Percentiles rank a stretch among this genome's conserved stretches.
phyloP scores from a whole-genome alignment of 1,140 invertebrate genomes.

The Diplogasteroides magnus region DNA sequence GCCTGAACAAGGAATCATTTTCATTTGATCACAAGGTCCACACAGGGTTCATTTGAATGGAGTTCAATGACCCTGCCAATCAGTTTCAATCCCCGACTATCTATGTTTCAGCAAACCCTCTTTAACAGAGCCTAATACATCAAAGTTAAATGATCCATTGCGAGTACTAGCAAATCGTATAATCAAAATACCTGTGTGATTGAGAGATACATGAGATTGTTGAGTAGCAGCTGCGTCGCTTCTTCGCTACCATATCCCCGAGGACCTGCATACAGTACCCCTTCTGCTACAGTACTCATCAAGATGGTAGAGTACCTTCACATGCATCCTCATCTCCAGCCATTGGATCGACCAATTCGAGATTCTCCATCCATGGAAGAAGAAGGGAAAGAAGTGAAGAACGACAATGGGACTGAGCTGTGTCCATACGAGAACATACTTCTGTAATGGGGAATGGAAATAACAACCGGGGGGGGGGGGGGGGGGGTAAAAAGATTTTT shows the following conservation, averaged over 20 bases:
- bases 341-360: conserved; percentile 94
- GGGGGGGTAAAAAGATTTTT: no score
- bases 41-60: no score
- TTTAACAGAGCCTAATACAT: no score
- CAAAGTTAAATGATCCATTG: no score
- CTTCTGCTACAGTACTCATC: conserved; percentile 1
- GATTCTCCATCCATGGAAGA: conserved; percentile 93
- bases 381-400: conserved; percentile 83
- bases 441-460: conserved; percentile 68
- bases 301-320: conserved; percentile 11
- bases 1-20: neutral
- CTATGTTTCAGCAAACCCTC: no score
- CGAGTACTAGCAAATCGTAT: no score
- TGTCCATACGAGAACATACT: conserved; percentile 91
- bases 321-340: conserved; percentile 63
- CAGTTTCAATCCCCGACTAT: no score
- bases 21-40: no score
- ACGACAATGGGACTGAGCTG: conserved; percentile 80
- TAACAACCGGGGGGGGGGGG: no score
- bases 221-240: conserved; percentile 98
- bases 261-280: conserved; percentile 51
- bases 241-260: conserved; percentile 94
- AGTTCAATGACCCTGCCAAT: no score
- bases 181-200: neutral
- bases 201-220: conserved; percentile 96